A percentile compares a stretch with the other conserved stretches of the same genome.
Evolutionary conservation across 2,113 vertebrate genomes (phyloP).

Genomic region (Poeciliopsis turrubarensis): DNA sequence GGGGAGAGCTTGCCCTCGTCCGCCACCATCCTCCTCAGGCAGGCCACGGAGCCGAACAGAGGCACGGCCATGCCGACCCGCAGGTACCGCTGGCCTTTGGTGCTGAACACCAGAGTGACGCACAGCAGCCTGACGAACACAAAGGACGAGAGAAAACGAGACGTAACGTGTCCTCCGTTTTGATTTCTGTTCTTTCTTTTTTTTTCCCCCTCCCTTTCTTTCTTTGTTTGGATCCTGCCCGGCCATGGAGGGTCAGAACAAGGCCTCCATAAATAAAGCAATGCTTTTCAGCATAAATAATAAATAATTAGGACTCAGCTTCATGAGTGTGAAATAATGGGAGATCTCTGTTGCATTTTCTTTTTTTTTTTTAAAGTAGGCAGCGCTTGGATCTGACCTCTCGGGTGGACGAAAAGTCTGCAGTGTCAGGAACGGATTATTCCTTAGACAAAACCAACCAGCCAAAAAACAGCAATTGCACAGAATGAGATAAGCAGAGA

Average conservation of each 20-base stretch:
- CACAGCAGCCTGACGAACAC: slow-evolving; percentile 83
- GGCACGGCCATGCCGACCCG: slow-evolving; percentile 89
- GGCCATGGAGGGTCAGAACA: slow-evolving; percentile 57
- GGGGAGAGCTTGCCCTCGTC: slow-evolving; percentile 86
- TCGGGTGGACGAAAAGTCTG: slow-evolving; percentile 36
- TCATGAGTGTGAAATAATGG: slow-evolving; percentile 72
- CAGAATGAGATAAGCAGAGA: too few species aligned
- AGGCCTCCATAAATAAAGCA: slow-evolving; percentile 74
- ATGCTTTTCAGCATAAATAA: slow-evolving; percentile 75
- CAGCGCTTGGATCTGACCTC: slow-evolving; percentile 52
- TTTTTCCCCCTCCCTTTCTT: background rate
- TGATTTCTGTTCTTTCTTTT: slow-evolving; percentile 24
- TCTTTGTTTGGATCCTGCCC: slow-evolving; percentile 11
- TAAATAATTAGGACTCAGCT: slow-evolving; percentile 66
- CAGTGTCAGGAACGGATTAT: background rate
- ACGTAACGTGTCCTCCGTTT: background rate
- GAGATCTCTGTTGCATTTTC: slow-evolving; percentile 67
- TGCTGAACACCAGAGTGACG: slow-evolving; percentile 89
- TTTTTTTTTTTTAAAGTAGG: slow-evolving; percentile 63
- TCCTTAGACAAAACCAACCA: background rate
- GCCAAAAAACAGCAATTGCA: background rate
- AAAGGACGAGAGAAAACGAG: background rate
- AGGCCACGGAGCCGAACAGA: slow-evolving; percentile 84
- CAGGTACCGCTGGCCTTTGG: slow-evolving; percentile 86
- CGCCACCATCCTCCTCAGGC: slow-evolving; percentile 88